Conservation (phyloP, 2,113 vertebrate species). For the Sinocyclocheilus maitianheensis region DNA sequence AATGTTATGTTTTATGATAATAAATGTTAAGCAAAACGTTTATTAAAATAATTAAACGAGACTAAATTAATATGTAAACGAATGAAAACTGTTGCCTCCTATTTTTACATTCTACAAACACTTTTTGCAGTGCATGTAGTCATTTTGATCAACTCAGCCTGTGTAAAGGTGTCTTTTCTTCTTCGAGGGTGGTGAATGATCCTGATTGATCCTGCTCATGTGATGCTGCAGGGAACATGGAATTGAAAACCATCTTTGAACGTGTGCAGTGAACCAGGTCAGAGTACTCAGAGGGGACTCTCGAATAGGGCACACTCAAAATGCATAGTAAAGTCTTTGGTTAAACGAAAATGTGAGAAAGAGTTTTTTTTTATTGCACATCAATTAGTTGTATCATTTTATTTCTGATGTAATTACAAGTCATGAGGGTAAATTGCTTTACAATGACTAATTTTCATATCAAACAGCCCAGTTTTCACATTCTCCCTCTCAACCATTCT, state of each 20-base stretch:
- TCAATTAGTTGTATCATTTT: neutral
- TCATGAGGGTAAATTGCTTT: slow-evolving; percentile 20
- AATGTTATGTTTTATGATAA: no score
- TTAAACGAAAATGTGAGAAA: neutral
- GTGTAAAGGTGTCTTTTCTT: neutral
- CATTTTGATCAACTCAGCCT: slow-evolving; percentile 4
- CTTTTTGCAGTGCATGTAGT: slow-evolving; percentile 7
- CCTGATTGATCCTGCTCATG: slow-evolving; percentile 51
- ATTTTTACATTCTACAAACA: neutral
- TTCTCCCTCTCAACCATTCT: neutral
- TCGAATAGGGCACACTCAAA: neutral
- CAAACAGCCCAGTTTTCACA: neutral
- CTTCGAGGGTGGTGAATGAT: neutral
- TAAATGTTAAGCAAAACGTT: no score
- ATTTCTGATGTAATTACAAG: slow-evolving; percentile 6
- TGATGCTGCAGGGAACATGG: slow-evolving; percentile 54
- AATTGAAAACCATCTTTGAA: slow-evolving; percentile 58
- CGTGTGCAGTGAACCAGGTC: slow-evolving; percentile 57
- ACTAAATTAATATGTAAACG: neutral
- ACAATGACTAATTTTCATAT: slow-evolving; percentile 37
- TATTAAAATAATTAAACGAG: no score
- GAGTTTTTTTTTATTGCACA: neutral
- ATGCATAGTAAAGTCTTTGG: neutral
- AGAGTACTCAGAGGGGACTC: neutral
- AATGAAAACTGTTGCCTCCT: neutral